Conservation (phyloP, 2,797 vertebrate genomes). For the Chaetophractus vellerosus region DNA sequence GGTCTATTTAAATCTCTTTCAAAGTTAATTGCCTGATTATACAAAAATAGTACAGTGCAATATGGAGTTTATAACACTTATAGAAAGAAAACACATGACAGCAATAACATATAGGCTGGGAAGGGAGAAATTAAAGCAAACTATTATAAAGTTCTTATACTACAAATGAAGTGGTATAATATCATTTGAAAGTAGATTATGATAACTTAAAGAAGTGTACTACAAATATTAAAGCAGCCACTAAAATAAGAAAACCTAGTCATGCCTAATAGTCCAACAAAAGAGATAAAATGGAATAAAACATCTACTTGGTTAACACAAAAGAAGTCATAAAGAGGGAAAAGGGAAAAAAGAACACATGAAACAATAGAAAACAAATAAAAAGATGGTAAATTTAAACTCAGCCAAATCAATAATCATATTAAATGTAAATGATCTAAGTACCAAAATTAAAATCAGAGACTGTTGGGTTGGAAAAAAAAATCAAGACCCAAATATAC, state of each 20-base stretch:
- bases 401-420: neutral
- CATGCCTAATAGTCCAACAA: neutral
- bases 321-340: neutral
- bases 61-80: neutral
- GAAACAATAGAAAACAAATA: neutral
- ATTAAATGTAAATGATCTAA: neutral
- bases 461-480: neutral
- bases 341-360: neutral
- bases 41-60: neutral
- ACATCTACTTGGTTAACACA: neutral
- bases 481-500: neutral
- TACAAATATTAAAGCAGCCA: neutral
- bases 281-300: neutral
- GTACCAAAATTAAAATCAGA: constrained; percentile 3
- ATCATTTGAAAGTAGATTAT: neutral
- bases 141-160: neutral
- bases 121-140: neutral
- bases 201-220: neutral
- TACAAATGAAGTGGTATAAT: neutral
- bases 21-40: neutral
- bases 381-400: neutral
- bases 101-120: neutral
- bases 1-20: constrained; percentile 6
- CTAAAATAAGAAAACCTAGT: neutral
- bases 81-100: neutral